Evolutionary conservation across 2,113 vertebrate genomes (phyloP), one percentile per base, ranked within the genome.

Genomic region (Xenopus laevis): DNA sequence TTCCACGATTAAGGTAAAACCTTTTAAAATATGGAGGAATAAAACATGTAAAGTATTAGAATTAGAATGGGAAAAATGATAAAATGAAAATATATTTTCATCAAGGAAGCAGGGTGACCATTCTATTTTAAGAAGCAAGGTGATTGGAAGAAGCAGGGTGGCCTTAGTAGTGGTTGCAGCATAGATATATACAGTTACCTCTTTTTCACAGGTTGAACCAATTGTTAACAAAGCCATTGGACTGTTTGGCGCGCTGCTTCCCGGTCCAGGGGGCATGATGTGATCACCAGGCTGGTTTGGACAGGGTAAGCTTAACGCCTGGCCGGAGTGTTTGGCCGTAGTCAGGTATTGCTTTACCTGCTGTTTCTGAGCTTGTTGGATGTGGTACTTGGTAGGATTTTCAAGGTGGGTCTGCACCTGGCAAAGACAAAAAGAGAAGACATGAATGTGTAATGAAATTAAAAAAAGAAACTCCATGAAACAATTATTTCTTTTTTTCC

Each of bases 281-380:
- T 95, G 96, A 71, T 99, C 95, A 13, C 94, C 87, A 12, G 93
- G 90, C 88, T 98, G 97, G 86, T 91, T 94, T 80, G 94, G 89
- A 80, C 94, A 96, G 73, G 95, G 95, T 87, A 97, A 91, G 90
- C 96, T 96, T 89, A 98, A 88, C 71, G 89, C 93, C 88, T 98
- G 95, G 87, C 88, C 92, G 86, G 93, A 87, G 68, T 94, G 90
- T 89, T 99, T 99, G 77, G 93, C 93, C 83, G 93, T 95, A 79
- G 96, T 94, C 83, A 99, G 92, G 87, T 97, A 99, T 86, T 98
- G 97, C 88, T 97, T 96, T 78, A 99, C 95, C 91, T 98, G 97
- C 87, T 98, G 96, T 88, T 95, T 86, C 85, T 97, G 97, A 68
- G 94, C 90, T 89, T 98, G 97, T 86, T 97, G 96, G 69, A 99